phyloP scores from a whole-genome alignment of 2,797 vertebrate species.

The Gymnoscopelus microlampas region DNA sequence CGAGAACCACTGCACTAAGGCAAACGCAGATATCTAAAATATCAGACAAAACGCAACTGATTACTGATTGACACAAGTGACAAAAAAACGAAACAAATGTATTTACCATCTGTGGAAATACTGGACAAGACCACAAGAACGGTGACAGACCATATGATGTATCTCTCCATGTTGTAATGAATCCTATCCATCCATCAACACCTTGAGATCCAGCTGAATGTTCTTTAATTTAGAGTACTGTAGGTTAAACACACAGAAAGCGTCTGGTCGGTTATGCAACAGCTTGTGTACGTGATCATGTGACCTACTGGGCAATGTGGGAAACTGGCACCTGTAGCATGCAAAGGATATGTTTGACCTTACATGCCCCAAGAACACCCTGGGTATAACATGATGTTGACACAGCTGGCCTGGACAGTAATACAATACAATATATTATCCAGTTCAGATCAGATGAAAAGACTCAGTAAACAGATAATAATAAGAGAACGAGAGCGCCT shows the following conservation, averaged over 20 bases:
- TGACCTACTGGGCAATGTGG: slow-evolving; percentile 41
- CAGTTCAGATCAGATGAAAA: no score
- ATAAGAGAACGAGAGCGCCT: no score
- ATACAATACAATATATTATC: slow-evolving; percentile 1
- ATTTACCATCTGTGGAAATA: slow-evolving; percentile 59
- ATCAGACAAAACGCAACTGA: background rate
- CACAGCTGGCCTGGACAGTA: slow-evolving; percentile 20
- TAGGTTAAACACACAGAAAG: background rate
- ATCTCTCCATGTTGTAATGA: slow-evolving; percentile 20
- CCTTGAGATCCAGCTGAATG: slow-evolving; percentile 20
- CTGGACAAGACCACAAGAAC: slow-evolving; percentile 50
- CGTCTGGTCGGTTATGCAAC: slow-evolving; percentile 46
- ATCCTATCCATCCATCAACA: slow-evolving; percentile 4
- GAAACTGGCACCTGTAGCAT: slow-evolving; percentile 62
- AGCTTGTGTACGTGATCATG: slow-evolving; percentile 12
- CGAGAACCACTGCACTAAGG: no score
- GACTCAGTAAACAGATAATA: no score
- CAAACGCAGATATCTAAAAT: background rate
- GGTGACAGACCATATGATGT: slow-evolving; percentile 37
- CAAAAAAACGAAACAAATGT: background rate
- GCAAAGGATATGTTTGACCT: background rate
- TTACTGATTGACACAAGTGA: no score
- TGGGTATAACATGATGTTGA: background rate
- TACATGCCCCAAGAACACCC: slow-evolving; percentile 9
- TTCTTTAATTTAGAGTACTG: slow-evolving; percentile 44